Evolutionary conservation across 2,797 vertebrate genomes (phyloP).

Genomic region (Microtus californicus): DNA sequence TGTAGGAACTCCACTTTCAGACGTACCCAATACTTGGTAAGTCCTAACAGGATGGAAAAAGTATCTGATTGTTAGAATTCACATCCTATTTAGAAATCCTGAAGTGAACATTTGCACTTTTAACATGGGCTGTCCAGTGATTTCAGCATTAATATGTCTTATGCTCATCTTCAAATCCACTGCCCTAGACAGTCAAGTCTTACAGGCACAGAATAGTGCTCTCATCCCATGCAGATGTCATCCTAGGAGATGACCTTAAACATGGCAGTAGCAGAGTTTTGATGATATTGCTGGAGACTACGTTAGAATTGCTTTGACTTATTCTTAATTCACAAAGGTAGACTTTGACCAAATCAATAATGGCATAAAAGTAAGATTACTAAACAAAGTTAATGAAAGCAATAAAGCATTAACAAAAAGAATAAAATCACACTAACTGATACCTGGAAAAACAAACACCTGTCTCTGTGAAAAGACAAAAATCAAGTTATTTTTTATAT

Average conservation of each 20-base stretch:
- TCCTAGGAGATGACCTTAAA: neutral
- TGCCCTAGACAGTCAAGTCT: neutral
- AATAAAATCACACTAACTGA: slow-evolving; percentile 26
- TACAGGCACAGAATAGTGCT: neutral
- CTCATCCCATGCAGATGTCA: neutral
- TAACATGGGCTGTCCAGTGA: slow-evolving; percentile 9
- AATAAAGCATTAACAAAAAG: slow-evolving; percentile 5
- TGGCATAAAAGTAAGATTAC: neutral
- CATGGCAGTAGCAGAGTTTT: neutral
- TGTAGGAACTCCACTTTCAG: neutral
- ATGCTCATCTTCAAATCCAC: slow-evolving; percentile 23
- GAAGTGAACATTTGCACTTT: slow-evolving; percentile 52
- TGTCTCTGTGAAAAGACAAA: slow-evolving; percentile 4
- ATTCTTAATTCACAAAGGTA: slow-evolving; percentile 24
- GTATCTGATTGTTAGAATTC: slow-evolving; percentile 43
- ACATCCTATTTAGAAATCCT: slow-evolving; percentile 11
- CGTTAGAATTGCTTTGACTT: slow-evolving; percentile 34
- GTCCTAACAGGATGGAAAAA: neutral
- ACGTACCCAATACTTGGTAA: slow-evolving; percentile 24
- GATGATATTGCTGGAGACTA: neutral
- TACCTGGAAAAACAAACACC: neutral
- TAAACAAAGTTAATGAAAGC: neutral
- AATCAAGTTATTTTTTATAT: neutral
- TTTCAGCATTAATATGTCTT: slow-evolving; percentile 7
- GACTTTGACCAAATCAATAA: slow-evolving; percentile 46